Conservation (phyloP, 2,797 vertebrate species). For the Pseudochirops corinnae region DNA sequence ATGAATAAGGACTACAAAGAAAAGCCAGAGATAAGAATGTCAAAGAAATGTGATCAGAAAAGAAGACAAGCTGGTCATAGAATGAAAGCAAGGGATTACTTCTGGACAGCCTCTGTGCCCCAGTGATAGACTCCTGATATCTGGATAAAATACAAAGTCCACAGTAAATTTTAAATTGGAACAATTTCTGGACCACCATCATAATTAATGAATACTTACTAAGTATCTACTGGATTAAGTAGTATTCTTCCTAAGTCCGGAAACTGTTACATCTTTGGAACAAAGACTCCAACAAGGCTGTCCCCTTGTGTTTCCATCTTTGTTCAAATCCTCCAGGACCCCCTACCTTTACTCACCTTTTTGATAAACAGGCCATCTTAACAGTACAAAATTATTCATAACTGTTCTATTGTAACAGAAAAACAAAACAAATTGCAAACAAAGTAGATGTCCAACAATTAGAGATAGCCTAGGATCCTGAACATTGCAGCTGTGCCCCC, state of each 20-base stretch:
- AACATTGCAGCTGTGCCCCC: no score
- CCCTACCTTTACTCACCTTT: not conserved
- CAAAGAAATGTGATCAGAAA: not conserved
- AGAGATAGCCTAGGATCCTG: not conserved
- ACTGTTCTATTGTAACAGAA: not conserved
- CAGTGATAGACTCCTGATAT: not conserved
- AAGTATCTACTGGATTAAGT: not conserved
- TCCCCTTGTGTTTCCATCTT: not conserved
- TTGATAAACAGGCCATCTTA: not conserved
- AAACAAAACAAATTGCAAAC: not conserved
- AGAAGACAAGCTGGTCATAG: not conserved
- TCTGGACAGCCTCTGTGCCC: not conserved
- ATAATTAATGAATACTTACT: not conserved
- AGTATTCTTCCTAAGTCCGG: not conserved
- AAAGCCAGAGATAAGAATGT: not conserved
- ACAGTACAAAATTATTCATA: not conserved
- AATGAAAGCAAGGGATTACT: not conserved
- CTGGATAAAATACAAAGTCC: not conserved
- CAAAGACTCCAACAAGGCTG: not conserved
- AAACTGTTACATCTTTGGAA: not conserved
- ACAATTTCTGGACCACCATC: not conserved
- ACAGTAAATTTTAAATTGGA: not conserved
- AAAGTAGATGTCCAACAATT: not conserved
- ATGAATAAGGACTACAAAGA: not conserved
- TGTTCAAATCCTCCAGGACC: not conserved